Base-by-base conservation (phyloP, 2,797 vertebrate genomes). In the Acanthiza pusilla region DNA sequence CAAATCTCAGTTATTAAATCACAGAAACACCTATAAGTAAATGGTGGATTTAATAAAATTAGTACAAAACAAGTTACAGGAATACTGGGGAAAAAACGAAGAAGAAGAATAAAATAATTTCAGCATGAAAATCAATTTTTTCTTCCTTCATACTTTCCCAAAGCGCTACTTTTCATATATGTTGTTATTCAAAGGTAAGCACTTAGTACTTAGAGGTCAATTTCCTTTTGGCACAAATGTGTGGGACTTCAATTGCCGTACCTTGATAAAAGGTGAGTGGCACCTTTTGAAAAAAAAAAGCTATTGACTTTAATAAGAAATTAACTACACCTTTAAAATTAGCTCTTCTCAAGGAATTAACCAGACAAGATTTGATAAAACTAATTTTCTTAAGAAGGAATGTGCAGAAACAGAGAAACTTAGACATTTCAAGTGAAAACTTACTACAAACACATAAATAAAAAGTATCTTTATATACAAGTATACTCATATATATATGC, bases 221-320 rank as follows among this genome's bases (percentile, higher is more conserved):
- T 80, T 47, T 48, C 4, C 4, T 48, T 85, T 61, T 58, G 22
- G 3, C 13, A 71, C 5, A 58, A 67, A 77, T 26, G 22, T 10
- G 5, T 54, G 78, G 5, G 11, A 51, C 40, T 62, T 45, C 34
- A 70, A 4, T 53, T 58, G 26, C 15, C 27, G 7, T 53, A 65
- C 12, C 9, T 67, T 57, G 4, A 42, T 14, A 61, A 16, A 62
- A 10, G 9, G 11, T 29, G 11, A 79, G 15, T 6, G 8, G 3
- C 13, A 54, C 0, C 0, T 6, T 43, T 7, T n/a, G n/a, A n/a
- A n/a, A n/a, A n/a, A n/a, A 45, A 45, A 45, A 55, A n/a, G 4
- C 0, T 57, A 5, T 58, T 62, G 40, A 85, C 11, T 48, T 57
- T 36, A 68, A 32, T 34, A 61, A 63, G 21, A 93, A 67, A 88